Percentiles rank a stretch among this genome's conserved stretches.
phyloP scores from a whole-genome alignment of 2,113 vertebrate genomes.

The Oryzias curvinotus region DNA sequence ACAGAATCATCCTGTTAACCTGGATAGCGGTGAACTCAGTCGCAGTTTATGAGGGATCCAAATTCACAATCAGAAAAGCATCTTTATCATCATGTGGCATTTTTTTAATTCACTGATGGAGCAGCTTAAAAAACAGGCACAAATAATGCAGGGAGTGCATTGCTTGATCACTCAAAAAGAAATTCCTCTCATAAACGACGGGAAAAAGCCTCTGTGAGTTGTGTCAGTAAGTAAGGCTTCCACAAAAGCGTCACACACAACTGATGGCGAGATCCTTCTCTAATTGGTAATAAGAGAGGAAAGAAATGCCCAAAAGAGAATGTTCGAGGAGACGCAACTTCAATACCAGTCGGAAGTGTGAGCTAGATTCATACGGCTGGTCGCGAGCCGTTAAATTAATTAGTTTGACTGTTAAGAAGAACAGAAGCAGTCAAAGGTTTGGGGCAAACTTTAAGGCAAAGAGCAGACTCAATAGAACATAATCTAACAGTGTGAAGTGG shows the following conservation, averaged over 20 bases:
- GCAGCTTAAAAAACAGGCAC: not conserved
- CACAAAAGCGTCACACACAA: slow-evolving; percentile 41
- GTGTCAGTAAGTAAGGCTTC: slow-evolving; percentile 37
- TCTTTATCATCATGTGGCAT: too few relatives aligned
- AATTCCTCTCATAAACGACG: slow-evolving; percentile 7
- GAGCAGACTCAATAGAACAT: slow-evolving; percentile 58
- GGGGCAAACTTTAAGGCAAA: slow-evolving; percentile 69
- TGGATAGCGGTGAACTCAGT: slow-evolving; percentile 32
- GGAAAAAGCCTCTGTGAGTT: slow-evolving; percentile 14
- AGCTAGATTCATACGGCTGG: slow-evolving; percentile 52
- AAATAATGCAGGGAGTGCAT: not conserved
- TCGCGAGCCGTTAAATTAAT: slow-evolving; percentile 64
- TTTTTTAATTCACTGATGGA: not conserved
- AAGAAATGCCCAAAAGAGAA: slow-evolving; percentile 30
- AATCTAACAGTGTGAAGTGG: slow-evolving; percentile 69
- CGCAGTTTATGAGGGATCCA: slow-evolving; percentile 48
- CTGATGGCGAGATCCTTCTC: slow-evolving; percentile 31
- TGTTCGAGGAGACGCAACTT: slow-evolving; percentile 41
- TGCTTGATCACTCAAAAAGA: slow-evolving; percentile 5
- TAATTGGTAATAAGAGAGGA: slow-evolving; percentile 50
- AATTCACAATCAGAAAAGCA: slow-evolving; percentile 22
- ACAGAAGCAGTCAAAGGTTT: slow-evolving; percentile 71
- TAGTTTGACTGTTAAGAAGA: slow-evolving; percentile 67
- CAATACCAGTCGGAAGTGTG: slow-evolving; percentile 34
- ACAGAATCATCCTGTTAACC: slow-evolving; percentile 61